Percentiles rank a stretch among this genome's conserved stretches.
Conservation (phyloP, 1,140 invertebrate species). For the Plodia interpunctella region DNA sequence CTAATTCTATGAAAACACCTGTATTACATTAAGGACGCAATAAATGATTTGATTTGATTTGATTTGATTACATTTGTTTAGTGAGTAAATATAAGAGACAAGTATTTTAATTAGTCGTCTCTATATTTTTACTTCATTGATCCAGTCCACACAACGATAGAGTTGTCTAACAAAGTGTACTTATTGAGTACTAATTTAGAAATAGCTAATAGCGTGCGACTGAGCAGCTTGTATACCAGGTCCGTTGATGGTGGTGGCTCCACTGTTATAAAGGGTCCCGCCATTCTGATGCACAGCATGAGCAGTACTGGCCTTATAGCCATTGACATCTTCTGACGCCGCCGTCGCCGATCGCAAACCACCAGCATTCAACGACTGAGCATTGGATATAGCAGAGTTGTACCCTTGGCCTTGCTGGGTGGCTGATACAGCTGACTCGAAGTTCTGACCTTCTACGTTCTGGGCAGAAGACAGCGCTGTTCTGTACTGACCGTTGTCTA, state of each 20-base stretch:
- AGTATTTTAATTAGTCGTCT: background rate
- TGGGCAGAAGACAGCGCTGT: conserved; percentile 35
- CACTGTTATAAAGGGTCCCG: conserved; percentile 39
- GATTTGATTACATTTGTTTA: too few relatives aligned
- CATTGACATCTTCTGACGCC: conserved; percentile 39
- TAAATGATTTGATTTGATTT: too few relatives aligned
- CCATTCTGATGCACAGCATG: conserved; percentile 44
- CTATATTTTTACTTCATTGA: background rate
- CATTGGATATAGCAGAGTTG: conserved; percentile 34
- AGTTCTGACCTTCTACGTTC: conserved; percentile 28
- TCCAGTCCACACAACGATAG: too few relatives aligned
- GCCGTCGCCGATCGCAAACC: conserved; percentile 30
- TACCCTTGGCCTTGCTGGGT: conserved; percentile 31
- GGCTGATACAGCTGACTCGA: conserved; percentile 33
- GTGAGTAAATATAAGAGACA: background rate
- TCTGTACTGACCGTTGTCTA: conserved; percentile 29
- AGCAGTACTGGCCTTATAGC: conserved; percentile 41
- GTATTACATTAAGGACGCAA: too few relatives aligned
- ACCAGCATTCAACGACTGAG: conserved; percentile 28
- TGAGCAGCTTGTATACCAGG: conserved; percentile 59
- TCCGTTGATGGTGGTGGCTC: conserved; percentile 48
- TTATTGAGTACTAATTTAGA: background rate
- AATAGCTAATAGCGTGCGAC: conserved; percentile 35
- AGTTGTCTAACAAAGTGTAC: too few relatives aligned
- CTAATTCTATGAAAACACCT: too few relatives aligned